A percentile compares a stretch with the other conserved stretches of the same genome.
Conservation (phyloP, 64 coral and sea anemone genomes). For the Hydrozoanthus tunicans region DNA sequence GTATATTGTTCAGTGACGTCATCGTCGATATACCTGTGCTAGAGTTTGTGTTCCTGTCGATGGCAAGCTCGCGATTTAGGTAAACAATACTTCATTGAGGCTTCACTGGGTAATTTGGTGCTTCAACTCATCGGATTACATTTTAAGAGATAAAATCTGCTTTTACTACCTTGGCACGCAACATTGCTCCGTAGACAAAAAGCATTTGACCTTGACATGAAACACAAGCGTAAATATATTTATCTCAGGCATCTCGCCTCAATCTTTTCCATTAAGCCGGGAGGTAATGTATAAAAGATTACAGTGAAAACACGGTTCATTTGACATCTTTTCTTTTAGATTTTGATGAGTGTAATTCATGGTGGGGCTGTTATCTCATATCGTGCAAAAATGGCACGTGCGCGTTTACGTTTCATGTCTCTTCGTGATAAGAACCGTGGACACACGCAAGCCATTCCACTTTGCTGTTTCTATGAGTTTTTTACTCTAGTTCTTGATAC, state of each 20-base stretch:
- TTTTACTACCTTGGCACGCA: slow-evolving; percentile 37
- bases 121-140: slow-evolving; percentile 46
- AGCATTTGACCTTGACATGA: slow-evolving; percentile 45
- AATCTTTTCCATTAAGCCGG: slow-evolving; percentile 49
- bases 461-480: background rate
- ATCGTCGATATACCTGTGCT: background rate
- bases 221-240: slow-evolving; percentile 7
- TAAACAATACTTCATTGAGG: slow-evolving; percentile 47
- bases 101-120: slow-evolving; percentile 6
- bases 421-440: slow-evolving; percentile 20
- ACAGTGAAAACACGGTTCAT: slow-evolving; percentile 14
- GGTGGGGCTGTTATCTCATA: background rate
- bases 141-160: slow-evolving; percentile 58
- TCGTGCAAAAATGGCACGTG: background rate
- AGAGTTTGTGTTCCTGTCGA: background rate
- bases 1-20: slow-evolving; percentile 36
- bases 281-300: slow-evolving; percentile 48
- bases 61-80: slow-evolving; percentile 25
- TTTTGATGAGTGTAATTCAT: background rate
- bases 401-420: background rate
- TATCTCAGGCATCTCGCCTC: slow-evolving; percentile 3
- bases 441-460: slow-evolving; percentile 4
- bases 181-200: slow-evolving; percentile 2
- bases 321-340: slow-evolving; percentile 10
- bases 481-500: no score